A percentile compares a stretch with the other conserved stretches of the same genome.
phyloP scores from a whole-genome alignment of 2,888 invertebrate species.

The Taphrorychus bicolor region DNA sequence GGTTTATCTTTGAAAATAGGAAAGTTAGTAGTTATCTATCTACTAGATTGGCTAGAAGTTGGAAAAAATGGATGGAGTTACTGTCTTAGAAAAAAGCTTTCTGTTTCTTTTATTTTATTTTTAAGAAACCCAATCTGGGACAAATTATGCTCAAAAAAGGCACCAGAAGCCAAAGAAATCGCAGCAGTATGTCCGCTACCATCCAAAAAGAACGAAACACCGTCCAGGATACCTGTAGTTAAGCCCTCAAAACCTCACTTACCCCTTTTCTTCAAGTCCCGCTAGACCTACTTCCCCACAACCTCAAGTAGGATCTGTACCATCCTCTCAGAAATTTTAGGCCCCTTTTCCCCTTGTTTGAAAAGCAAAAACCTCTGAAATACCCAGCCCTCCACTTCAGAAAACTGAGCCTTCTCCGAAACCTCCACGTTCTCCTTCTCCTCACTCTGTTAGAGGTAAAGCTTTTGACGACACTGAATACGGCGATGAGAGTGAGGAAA shows the following conservation, averaged over 20 bases:
- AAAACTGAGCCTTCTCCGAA: slow-evolving; percentile 48
- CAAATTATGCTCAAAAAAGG: slow-evolving; percentile 45
- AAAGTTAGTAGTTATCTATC: too few relatives aligned
- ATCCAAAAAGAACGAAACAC: slow-evolving; percentile 42
- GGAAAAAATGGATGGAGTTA: too few relatives aligned
- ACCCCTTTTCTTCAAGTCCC: slow-evolving; percentile 44
- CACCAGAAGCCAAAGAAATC: slow-evolving; percentile 42
- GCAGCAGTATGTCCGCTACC: slow-evolving; percentile 44
- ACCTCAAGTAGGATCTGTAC: slow-evolving; percentile 21
- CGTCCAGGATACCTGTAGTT: slow-evolving; percentile 43
- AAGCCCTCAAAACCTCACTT: slow-evolving; percentile 43
- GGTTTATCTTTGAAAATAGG: too few relatives aligned
- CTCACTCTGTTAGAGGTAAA: slow-evolving; percentile 52
- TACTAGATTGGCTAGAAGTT: too few relatives aligned
- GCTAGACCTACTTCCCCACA: slow-evolving; percentile 32
- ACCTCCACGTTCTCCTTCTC: slow-evolving; percentile 55
- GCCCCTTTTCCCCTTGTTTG: slow-evolving; percentile 13
- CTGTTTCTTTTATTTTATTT: slow-evolving; percentile 48
- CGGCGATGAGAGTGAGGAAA: slow-evolving; percentile 49
- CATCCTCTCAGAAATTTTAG: slow-evolving; percentile 9
- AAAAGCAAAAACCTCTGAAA: slow-evolving; percentile 26
- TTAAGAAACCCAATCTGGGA: slow-evolving; percentile 51
- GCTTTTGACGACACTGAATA: slow-evolving; percentile 51
- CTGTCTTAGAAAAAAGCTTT: too few relatives aligned
- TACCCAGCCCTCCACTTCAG: slow-evolving; percentile 39